Evolutionary conservation across 1,140 invertebrate genomes (phyloP), one percentile per base, ranked within the genome.

Genomic region (Sitophilus oryzae): DNA sequence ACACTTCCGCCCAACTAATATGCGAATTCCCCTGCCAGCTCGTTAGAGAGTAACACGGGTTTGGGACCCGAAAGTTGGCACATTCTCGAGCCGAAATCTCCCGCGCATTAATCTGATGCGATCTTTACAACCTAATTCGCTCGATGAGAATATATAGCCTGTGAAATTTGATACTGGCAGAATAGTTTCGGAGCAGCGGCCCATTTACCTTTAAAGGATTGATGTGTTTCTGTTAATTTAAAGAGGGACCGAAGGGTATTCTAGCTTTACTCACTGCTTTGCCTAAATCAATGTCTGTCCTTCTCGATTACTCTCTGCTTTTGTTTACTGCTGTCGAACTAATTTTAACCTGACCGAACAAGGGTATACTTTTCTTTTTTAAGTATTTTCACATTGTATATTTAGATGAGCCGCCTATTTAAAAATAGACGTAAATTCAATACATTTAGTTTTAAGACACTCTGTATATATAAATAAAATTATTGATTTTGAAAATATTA

Each of bases 161-260:
- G 46, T 50, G 53, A 56, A 56, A 56, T 56, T 56, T 56, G 47
- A 56, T 56, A 56, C 53, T 56, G 36, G 22, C 45, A 56, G 53
- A 56, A 49, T 45, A 50, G 53, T 45, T 49, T 30, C 16, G 40
- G 44, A n/a, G n/a, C n/a, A n/a, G 18, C 53, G 34, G 41, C 42
- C 45, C 23, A 30, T 49, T 56, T 56, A 49, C 45, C 53, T 49
- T 35, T 21, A 50, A 56, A 45, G 53, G 53, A 56, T 56, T 56
- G 53, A 56, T 56, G 53, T 56, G 46, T 56, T 56, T 56, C 53
- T 45, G 30, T 36, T 56, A 56, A 56, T 50, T 25, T 50, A 50
- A 56, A 36, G 37, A 56, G 53, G 53, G 53, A 56, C 43, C 45
- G 38, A 21, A 42, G 23, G 22, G 37, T 10, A 34, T 55, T 35